These are phyloP conservation scores for Agrypnia vestita DNA, from an alignment of 1,140 invertebrate species.

Conservation along the genomic window DNA sequence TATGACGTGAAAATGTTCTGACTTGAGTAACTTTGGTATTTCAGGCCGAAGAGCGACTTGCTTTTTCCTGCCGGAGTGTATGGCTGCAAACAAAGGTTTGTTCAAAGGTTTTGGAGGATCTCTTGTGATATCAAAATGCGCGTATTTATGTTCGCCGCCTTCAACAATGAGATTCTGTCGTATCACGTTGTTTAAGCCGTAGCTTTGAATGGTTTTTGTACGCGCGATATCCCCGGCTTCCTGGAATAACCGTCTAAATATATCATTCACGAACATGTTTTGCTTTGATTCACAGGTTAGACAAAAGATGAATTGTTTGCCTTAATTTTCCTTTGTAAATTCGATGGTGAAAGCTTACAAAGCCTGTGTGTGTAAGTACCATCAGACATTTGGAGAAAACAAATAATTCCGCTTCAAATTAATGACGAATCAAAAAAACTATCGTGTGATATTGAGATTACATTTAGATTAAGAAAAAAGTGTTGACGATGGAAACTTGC, in stretches of 20 bases:
- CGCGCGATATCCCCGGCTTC: background rate
- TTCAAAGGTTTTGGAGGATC: conserved; percentile 3
- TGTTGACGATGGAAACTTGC: no score
- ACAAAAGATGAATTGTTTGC: conserved; percentile 21
- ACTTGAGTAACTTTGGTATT: no score
- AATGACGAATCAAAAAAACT: no score
- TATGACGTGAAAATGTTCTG: no score
- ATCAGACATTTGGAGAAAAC: no score
- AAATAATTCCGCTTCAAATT: no score
- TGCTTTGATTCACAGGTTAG: conserved; percentile 30
- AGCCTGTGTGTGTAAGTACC: no score
- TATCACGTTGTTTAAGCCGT: conserved; percentile 17
- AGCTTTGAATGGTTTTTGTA: conserved; percentile 18
- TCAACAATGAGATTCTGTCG: conserved; percentile 12
- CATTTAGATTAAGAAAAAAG: no score
- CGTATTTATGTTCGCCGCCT: background rate
- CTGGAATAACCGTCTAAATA: conserved; percentile 5
- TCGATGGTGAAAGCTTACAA: conserved; percentile 5
- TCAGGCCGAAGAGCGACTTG: no score
- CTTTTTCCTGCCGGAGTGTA: background rate
- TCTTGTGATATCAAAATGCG: conserved; percentile 2
- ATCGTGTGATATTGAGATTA: no score
- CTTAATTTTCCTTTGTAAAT: background rate
- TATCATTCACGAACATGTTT: background rate
- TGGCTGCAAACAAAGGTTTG: background rate